Percentiles rank a stretch among this genome's conserved stretches.
Evolutionary conservation across 2,797 vertebrate species (phyloP).

Genomic region (Sylvilagus floridanus): DNA sequence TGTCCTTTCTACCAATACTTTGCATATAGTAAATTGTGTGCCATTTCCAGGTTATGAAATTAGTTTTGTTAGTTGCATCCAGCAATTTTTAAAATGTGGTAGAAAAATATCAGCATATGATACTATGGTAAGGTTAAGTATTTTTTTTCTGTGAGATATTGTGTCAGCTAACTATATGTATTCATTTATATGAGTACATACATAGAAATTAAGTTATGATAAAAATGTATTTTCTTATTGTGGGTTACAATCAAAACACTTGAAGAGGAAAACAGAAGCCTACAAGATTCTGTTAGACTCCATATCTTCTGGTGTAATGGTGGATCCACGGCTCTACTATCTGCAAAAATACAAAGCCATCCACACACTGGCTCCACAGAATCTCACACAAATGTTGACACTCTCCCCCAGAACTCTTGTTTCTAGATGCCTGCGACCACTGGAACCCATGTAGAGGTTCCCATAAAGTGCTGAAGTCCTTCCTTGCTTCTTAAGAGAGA

Average conservation of each 20-base stretch:
- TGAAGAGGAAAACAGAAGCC: not conserved
- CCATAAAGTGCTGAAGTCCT: not conserved
- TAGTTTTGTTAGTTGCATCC: not conserved
- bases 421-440: fast-evolving
- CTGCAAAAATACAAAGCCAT: not conserved
- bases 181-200: not conserved
- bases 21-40: not conserved
- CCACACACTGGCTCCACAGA: fast-evolving
- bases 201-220: not conserved
- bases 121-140: not conserved
- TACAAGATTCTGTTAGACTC: not conserved
- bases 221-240: not conserved
- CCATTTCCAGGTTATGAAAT: not conserved
- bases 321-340: not conserved
- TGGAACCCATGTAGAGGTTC: not conserved
- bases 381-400: not conserved
- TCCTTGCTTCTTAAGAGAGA: not conserved
- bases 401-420: not conserved
- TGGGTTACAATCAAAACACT: not conserved
- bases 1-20: not conserved
- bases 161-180: not conserved
- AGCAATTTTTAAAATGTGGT: not conserved
- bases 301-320: not conserved
- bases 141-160: not conserved
- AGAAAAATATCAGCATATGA: not conserved